Evolutionary conservation across 92 coral and sea anemone species (phyloP).

Genomic region (Epizoanthus rinbou): DNA sequence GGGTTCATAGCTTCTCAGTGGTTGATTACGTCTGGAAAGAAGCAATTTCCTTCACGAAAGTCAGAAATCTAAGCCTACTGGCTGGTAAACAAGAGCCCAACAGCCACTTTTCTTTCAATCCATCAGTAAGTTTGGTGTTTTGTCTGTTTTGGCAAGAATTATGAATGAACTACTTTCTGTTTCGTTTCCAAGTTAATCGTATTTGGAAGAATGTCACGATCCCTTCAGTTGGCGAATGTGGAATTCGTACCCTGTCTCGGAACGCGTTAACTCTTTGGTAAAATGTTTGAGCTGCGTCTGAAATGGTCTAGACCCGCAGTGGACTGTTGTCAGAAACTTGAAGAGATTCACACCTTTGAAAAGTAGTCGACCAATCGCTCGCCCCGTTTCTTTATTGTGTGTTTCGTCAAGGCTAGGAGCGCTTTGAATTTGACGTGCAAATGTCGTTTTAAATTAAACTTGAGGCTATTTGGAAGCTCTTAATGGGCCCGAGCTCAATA

Average conservation of each 20-base stretch:
- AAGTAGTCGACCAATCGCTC: conserved; percentile 45
- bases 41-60: neutral
- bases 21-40: neutral
- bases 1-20: neutral
- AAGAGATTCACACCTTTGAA: conserved; percentile 51
- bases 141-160: neutral
- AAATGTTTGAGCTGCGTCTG: conserved; percentile 43
- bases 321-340: conserved; percentile 30
- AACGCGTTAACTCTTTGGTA: conserved; percentile 52
- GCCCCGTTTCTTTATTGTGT: conserved; percentile 33
- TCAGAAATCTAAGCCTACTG: neutral
- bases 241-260: conserved; percentile 21
- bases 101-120: conserved; percentile 8
- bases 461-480: neutral
- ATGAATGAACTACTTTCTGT: neutral
- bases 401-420: conserved; percentile 28
- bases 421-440: conserved; percentile 1
- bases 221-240: neutral
- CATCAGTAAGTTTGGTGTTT: neutral
- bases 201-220: neutral
- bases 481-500: conserved; percentile 17
- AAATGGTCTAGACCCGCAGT: conserved; percentile 41
- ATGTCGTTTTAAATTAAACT: neutral
- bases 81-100: neutral
- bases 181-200: neutral